Conservation (phyloP, 2,888 invertebrate species). For the Nephrotoma flavescens region DNA sequence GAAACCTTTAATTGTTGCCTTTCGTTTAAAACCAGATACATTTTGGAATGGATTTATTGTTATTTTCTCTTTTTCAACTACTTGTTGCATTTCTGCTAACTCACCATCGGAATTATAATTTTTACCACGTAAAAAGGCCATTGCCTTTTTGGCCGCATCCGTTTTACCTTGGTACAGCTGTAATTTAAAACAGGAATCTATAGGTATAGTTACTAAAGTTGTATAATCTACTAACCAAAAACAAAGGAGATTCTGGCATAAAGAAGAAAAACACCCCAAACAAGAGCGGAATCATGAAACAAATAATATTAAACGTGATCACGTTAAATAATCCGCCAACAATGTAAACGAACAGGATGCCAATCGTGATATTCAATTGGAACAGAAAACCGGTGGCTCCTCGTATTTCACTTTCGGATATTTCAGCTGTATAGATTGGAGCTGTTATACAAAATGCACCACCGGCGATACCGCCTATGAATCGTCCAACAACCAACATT, state of each 20-base stretch:
- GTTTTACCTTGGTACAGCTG: constrained; percentile 38
- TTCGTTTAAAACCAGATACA: constrained; percentile 39
- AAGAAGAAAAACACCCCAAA: constrained; percentile 50
- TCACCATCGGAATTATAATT: constrained; percentile 52
- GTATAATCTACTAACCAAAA: constrained; percentile 31
- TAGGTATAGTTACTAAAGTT: neutral
- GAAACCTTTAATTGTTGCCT: constrained; percentile 44
- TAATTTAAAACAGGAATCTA: neutral
- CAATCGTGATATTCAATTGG: constrained; percentile 62
- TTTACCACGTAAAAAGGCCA: constrained; percentile 58
- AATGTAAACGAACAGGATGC: constrained; percentile 55
- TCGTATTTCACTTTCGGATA: constrained; percentile 59
- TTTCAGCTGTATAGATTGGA: constrained; percentile 65
- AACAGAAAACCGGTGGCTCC: constrained; percentile 67
- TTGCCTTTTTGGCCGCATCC: constrained; percentile 50
- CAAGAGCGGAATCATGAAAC: constrained; percentile 35
- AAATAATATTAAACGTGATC: constrained; percentile 24
- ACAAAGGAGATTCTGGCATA: constrained; percentile 69
- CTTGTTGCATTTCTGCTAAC: constrained; percentile 40
- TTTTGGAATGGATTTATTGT: constrained; percentile 40
- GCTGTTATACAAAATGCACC: constrained; percentile 63
- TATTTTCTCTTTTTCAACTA: constrained; percentile 23
- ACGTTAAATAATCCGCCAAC: constrained; percentile 33
- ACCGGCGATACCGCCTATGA: constrained; percentile 37
- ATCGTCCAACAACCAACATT: constrained; percentile 27